These are phyloP conservation scores for Sprattus sprattus DNA, from an alignment of 2,113 vertebrate genomes.

Conservation along the genomic window DNA sequence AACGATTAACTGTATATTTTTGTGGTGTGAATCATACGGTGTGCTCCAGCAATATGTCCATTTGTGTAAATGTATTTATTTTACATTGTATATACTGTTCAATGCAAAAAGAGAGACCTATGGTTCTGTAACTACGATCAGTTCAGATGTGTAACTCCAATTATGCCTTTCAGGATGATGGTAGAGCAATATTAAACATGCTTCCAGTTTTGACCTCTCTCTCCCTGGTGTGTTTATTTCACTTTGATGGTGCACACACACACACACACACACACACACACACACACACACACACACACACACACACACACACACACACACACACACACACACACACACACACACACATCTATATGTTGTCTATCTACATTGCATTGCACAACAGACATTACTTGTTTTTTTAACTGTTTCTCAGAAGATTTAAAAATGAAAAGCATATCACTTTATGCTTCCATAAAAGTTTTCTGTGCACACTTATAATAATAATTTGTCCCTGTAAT, in stretches of 20 bases:
- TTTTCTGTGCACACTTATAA: too few species aligned
- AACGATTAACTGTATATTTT: slow-evolving; percentile 99
- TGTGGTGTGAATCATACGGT: slow-evolving; percentile 99
- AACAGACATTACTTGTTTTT: too few species aligned
- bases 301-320: neutral
- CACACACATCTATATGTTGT: too few species aligned
- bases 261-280: slow-evolving; percentile 16
- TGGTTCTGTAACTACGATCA: slow-evolving; percentile 99
- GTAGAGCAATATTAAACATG: slow-evolving; percentile 99
- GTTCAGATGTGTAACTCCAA: slow-evolving; percentile 99
- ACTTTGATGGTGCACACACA: neutral
- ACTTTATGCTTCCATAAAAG: too few species aligned
- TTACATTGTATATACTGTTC: slow-evolving; percentile 99
- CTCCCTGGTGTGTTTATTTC: slow-evolving; percentile 70
- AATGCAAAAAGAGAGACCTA: slow-evolving; percentile 99
- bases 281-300: slow-evolving; percentile 11
- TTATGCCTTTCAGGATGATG: slow-evolving; percentile 99
- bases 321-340: slow-evolving; percentile 22
- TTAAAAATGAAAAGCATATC: too few species aligned
- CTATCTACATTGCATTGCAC: too few species aligned
- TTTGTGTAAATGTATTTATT: slow-evolving; percentile 99
- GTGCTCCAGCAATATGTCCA: slow-evolving; percentile 99
- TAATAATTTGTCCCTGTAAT: too few species aligned
- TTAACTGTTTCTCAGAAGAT: too few species aligned
- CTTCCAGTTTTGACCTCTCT: slow-evolving; percentile 97